phyloP scores from a whole-genome alignment of 2,797 vertebrate genomes.

The Leontocebus nigricollis region DNA sequence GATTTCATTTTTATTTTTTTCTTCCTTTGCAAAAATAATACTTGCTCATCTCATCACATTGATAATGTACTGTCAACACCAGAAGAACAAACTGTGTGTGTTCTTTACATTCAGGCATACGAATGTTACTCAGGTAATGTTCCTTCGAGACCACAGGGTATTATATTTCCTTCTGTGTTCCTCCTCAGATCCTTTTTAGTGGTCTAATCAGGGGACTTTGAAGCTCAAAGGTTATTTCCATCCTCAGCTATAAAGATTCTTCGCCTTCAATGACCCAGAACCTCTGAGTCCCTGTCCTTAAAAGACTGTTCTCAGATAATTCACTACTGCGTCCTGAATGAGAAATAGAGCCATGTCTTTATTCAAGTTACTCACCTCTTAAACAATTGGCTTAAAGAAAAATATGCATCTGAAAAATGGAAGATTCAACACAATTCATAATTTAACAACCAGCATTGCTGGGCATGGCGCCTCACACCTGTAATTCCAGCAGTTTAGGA shows the following conservation, averaged over 20 bases:
- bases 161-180: not conserved
- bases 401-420: not conserved
- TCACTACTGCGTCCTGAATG: not conserved
- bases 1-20: constrained; percentile 60
- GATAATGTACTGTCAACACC: constrained; percentile 55
- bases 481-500: not conserved
- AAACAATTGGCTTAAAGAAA: constrained; percentile 35
- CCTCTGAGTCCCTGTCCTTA: not conserved
- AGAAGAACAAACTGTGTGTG: constrained; percentile 3
- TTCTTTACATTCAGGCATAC: constrained; percentile 40
- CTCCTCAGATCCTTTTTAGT: not conserved
- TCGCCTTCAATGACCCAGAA: not conserved
- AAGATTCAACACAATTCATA: constrained; percentile 9
- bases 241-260: not conserved
- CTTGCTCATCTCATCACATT: constrained; percentile 54
- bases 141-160: not conserved
- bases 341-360: not conserved
- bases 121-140: constrained; percentile 27
- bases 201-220: not conserved
- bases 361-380: not conserved
- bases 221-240: constrained; percentile 31
- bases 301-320: constrained; percentile 7
- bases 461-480: not conserved
- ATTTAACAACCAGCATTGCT: not conserved
- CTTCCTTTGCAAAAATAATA: constrained; percentile 56